A percentile compares a stretch with the other conserved stretches of the same genome.
phyloP scores from a whole-genome alignment of 2,888 invertebrate species.

The Polydrusus pterygomalis region DNA sequence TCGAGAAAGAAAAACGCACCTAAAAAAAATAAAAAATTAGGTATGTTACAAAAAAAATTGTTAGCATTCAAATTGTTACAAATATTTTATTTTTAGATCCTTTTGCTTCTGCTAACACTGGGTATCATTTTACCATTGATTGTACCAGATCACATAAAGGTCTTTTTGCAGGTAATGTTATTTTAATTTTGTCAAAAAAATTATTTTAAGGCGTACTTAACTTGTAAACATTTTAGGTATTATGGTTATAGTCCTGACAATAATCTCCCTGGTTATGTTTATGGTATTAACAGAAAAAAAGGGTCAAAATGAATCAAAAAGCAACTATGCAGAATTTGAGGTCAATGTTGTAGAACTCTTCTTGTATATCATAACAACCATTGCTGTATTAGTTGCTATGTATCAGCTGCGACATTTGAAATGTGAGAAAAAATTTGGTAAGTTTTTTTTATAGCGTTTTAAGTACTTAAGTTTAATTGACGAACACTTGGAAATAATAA shows the following conservation, averaged over 20 bases:
- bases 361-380: constrained; percentile 88
- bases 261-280: constrained; percentile 80
- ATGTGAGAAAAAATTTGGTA: constrained; percentile 79
- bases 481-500: no score
- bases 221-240: constrained; percentile 51
- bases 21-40: constrained; percentile 45
- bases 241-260: constrained; percentile 83
- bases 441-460: constrained; percentile 38
- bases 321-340: constrained; percentile 86
- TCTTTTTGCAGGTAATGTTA: constrained; percentile 78
- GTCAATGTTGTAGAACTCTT: constrained; percentile 92
- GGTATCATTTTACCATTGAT: constrained; percentile 86
- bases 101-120: constrained; percentile 32
- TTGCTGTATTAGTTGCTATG: constrained; percentile 92
- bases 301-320: constrained; percentile 47
- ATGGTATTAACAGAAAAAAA: constrained; percentile 61
- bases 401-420: constrained; percentile 89
- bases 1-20: constrained; percentile 22
- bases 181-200: no score
- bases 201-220: no score
- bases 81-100: constrained; percentile 37
- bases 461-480: no score
- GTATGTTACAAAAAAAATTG: constrained; percentile 12
- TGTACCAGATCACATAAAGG: constrained; percentile 94
- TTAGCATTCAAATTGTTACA: neutral